A percentile compares a stretch with the other conserved stretches of the same genome.
Conservation (phyloP, 35 echinoderm and acorn worm species). For the Ptychodera flava region DNA sequence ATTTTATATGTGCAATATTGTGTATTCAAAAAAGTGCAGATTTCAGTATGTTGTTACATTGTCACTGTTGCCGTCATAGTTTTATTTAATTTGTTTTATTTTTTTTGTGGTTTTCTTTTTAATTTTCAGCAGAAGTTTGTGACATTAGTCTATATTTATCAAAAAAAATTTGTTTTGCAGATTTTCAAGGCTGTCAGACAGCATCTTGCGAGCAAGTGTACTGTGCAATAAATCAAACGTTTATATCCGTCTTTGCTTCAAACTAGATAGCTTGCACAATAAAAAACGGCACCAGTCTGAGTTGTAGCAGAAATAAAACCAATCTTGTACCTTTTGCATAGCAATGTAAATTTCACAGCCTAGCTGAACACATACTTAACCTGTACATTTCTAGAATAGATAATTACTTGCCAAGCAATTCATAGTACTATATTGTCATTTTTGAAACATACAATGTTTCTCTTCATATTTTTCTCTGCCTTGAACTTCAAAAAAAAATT, state of each 20-base stretch:
- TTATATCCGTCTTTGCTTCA: neutral
- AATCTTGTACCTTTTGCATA: neutral
- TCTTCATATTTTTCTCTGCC: neutral
- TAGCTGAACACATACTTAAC: neutral
- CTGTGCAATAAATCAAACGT: neutral
- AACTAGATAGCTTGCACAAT: too few relatives aligned
- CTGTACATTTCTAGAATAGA: neutral
- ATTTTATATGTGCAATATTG: constrained; percentile 2
- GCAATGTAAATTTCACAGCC: neutral
- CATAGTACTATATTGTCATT: neutral
- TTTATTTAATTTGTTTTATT: neutral
- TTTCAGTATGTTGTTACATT: neutral
- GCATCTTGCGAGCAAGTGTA: neutral
- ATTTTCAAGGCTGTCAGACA: neutral
- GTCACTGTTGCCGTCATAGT: neutral
- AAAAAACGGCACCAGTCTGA: too few relatives aligned
- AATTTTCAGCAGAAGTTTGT: too few relatives aligned
- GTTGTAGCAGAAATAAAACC: neutral
- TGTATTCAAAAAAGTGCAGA: neutral
- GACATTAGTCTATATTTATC: neutral
- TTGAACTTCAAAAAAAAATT: neutral
- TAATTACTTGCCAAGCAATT: neutral
- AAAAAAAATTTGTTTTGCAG: neutral
- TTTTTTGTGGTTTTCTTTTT: too few relatives aligned
- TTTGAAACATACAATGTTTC: neutral